phyloP scores from a whole-genome alignment of 1,140 invertebrate species.

The Mercenaria mercenaria region DNA sequence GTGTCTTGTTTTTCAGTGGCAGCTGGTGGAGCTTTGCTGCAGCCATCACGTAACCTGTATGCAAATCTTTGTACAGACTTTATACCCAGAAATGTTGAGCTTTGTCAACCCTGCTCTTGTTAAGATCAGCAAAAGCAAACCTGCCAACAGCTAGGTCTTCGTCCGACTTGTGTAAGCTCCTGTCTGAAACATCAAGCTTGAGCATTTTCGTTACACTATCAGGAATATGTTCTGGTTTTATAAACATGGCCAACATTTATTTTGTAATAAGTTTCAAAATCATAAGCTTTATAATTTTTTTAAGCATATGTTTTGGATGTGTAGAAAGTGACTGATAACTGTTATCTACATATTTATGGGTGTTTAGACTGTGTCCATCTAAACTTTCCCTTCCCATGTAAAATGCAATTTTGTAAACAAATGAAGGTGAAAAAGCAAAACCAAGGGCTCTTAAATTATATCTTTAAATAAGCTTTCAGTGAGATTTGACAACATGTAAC shows the following conservation, averaged over 20 bases:
- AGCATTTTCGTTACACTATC: neutral
- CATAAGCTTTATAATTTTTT: no score
- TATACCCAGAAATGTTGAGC: neutral
- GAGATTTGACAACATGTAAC: no score
- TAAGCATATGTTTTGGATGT: no score
- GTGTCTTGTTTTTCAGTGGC: neutral
- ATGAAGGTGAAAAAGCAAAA: no score
- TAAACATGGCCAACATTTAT: neutral
- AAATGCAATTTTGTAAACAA: no score
- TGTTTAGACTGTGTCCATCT: no score
- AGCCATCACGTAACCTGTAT: neutral
- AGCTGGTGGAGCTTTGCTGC: neutral
- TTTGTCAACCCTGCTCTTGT: neutral
- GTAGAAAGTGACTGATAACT: no score
- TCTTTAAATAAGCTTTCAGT: no score
- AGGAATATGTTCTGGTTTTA: slow-evolving; percentile 23
- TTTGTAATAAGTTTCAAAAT: no score
- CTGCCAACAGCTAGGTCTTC: neutral
- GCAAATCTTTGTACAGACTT: neutral
- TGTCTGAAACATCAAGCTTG: neutral
- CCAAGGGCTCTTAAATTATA: no score
- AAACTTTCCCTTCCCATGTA: no score
- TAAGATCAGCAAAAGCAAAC: neutral
- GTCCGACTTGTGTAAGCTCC: neutral
- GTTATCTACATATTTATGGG: no score